Percentiles rank a stretch among this genome's conserved stretches.
These are phyloP conservation scores for Drosophila austrosaltans DNA, from an alignment of 2,888 invertebrate species.

Conservation along the genomic window DNA sequence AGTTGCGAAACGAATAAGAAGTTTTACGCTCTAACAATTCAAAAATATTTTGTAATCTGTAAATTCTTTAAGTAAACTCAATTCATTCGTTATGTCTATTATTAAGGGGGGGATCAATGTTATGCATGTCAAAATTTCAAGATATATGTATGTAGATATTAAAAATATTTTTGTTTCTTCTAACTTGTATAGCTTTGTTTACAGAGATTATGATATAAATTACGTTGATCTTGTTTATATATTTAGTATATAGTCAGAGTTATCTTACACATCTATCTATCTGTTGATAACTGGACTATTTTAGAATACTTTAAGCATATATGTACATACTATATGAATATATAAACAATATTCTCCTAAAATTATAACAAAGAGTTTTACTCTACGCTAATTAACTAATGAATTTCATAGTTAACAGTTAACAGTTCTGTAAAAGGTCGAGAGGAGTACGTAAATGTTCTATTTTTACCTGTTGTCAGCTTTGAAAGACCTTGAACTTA, in stretches of 20 bases:
- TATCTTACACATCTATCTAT: neutral
- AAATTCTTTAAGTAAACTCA: too few relatives aligned
- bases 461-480: slow-evolving; percentile 12
- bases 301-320: neutral
- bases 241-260: neutral
- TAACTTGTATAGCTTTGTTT: too few relatives aligned
- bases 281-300: neutral
- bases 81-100: neutral
- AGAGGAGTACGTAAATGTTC: neutral
- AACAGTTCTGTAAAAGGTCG: neutral
- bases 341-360: neutral
- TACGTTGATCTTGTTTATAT: neutral
- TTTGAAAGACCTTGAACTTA: slow-evolving; percentile 43
- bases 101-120: neutral
- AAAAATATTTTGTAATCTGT: too few relatives aligned
- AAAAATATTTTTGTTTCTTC: too few relatives aligned
- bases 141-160: neutral
- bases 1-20: neutral
- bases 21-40: neutral
- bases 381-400: too few relatives aligned
- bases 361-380: too few relatives aligned
- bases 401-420: too few relatives aligned
- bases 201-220: neutral
- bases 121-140: neutral
- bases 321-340: neutral